A percentile compares a stretch with the other conserved stretches of the same genome.
These are phyloP conservation scores for Megalonaias nervosa DNA, from an alignment of 1,140 invertebrate genomes.

Conservation along the genomic window DNA sequence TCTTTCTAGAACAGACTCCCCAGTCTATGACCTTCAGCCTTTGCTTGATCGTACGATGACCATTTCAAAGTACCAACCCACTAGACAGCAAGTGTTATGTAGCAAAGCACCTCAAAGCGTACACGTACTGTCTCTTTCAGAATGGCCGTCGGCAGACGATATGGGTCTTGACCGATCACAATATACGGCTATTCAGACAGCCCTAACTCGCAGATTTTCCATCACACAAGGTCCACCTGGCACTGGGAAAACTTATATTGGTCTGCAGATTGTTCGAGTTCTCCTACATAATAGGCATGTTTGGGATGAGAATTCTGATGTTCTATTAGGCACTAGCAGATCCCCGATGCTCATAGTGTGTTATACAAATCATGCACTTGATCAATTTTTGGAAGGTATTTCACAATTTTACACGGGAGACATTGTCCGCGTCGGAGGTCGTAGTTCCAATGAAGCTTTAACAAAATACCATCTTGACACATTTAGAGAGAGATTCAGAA, in stretches of 20 bases:
- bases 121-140: not conserved
- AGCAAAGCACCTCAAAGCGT: constrained; percentile 26
- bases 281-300: constrained; percentile 62
- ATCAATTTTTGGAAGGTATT: constrained; percentile 86
- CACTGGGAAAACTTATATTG: constrained; percentile 68
- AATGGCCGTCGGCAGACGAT: constrained; percentile 53
- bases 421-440: constrained; percentile 82
- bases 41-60: constrained; percentile 10
- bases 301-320: constrained; percentile 30
- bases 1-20: not conserved
- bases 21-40: no score
- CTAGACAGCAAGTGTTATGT: no score
- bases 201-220: constrained; percentile 73
- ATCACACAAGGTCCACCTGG: constrained; percentile 81
- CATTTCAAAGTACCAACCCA: constrained; percentile 8
- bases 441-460: constrained; percentile 75
- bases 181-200: constrained; percentile 68
- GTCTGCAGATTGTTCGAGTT: constrained; percentile 67
- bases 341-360: constrained; percentile 85
- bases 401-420: constrained; percentile 39
- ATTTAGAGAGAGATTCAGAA: constrained; percentile 37
- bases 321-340: no score
- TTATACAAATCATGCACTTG: constrained; percentile 90
- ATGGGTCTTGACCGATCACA: constrained; percentile 71
- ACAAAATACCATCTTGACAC: constrained; percentile 39